Evolutionary conservation across 2,797 vertebrate genomes (phyloP).

Genomic region (Rallus crepitans): DNA sequence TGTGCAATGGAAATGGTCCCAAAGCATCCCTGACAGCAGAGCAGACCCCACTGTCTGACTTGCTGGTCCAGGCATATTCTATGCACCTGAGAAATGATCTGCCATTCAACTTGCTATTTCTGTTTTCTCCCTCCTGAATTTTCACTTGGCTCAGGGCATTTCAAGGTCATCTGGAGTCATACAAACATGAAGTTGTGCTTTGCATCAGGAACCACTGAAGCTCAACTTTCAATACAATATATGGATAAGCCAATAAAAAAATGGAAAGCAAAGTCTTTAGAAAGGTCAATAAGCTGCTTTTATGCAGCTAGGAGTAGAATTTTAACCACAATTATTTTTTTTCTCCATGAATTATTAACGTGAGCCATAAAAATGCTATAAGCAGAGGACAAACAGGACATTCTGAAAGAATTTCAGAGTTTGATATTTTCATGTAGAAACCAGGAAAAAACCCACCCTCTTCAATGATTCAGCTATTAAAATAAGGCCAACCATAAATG

Average conservation of each 20-base stretch:
- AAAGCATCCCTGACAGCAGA: neutral
- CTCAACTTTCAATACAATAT: neutral
- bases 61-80: neutral
- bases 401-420: neutral
- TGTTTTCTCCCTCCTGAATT: neutral
- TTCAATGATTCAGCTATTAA: neutral
- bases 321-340: conserved; percentile 42
- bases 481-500: neutral
- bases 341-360: conserved; percentile 35
- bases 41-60: neutral
- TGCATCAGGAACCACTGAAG: neutral
- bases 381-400: neutral
- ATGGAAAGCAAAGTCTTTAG: neutral
- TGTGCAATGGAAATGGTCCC: neutral
- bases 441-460: neutral
- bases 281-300: conserved; percentile 30
- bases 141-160: neutral
- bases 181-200: neutral
- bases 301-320: conserved; percentile 37
- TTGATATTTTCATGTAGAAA: conserved; percentile 24
- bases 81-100: neutral
- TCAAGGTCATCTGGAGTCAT: neutral
- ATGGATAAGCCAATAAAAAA: conserved; percentile 6
- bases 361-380: conserved; percentile 1
- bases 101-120: neutral